Evolutionary conservation across 2,113 vertebrate genomes (phyloP).

Genomic region (Narcine bancroftii): DNA sequence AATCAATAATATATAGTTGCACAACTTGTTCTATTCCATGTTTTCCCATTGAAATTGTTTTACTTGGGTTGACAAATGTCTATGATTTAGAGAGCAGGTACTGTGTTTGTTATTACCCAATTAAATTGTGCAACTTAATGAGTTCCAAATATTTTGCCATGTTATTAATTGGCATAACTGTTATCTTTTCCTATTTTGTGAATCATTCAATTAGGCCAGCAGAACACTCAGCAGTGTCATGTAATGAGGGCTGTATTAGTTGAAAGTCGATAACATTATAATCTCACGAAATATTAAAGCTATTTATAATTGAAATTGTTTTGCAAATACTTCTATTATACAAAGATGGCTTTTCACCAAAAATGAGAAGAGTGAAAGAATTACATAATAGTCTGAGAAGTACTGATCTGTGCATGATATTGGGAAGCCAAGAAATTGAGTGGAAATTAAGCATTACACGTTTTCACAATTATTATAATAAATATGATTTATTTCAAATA

Average conservation of each 20-base stretch:
- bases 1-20: not conserved
- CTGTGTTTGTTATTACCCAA: not conserved
- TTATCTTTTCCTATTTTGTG: slow-evolving; percentile 27
- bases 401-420: not conserved
- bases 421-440: not conserved
- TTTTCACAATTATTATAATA: not conserved
- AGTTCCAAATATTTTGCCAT: slow-evolving; percentile 20
- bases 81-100: not conserved
- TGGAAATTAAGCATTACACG: not conserved
- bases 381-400: not conserved
- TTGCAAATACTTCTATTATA: slow-evolving; percentile 9
- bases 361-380: not conserved
- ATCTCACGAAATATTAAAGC: not conserved
- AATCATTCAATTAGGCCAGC: slow-evolving; percentile 24
- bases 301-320: slow-evolving; percentile 12
- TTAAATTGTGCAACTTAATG: slow-evolving; percentile 12
- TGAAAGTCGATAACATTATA: not conserved
- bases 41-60: slow-evolving; percentile 2
- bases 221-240: not conserved
- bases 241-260: slow-evolving; percentile 26
- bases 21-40: slow-evolving; percentile 15
- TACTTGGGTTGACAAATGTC: not conserved
- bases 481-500: not conserved
- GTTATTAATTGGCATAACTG: slow-evolving; percentile 34
- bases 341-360: not conserved